Conservation (phyloP, 1,140 invertebrate species). For the Globodera ellingtonae region DNA sequence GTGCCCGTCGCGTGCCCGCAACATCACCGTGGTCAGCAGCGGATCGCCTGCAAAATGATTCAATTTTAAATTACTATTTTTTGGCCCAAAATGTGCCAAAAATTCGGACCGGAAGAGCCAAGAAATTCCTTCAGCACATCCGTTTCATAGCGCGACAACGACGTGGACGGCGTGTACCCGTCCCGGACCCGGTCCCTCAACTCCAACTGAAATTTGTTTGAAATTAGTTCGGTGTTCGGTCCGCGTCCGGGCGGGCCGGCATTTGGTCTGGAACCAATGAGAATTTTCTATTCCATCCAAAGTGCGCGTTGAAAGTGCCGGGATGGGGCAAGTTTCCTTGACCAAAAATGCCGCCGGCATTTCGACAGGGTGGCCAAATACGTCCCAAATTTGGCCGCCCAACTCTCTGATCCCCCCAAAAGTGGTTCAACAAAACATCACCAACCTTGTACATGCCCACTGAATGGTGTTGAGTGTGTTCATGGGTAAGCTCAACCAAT, state of each 20-base stretch:
- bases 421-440: background rate
- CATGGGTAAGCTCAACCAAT: background rate
- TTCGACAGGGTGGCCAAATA: no score
- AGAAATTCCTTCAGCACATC: constrained; percentile 55
- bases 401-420: no score
- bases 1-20: constrained; percentile 40
- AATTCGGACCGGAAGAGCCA: constrained; percentile 19
- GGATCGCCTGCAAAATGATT: constrained; percentile 47
- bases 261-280: no score
- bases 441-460: constrained; percentile 47
- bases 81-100: background rate
- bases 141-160: constrained; percentile 55
- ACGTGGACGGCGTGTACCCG: constrained; percentile 54
- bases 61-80: background rate
- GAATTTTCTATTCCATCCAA: no score
- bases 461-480: constrained; percentile 11
- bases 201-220: constrained; percentile 17
- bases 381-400: no score
- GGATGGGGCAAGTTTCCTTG: no score
- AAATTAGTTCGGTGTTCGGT: background rate
- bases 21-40: constrained; percentile 41
- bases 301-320: no score
- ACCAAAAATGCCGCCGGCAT: no score
- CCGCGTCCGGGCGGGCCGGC: background rate
- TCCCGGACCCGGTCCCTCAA: constrained; percentile 50